Conservation (phyloP, 2,888 invertebrate species). For the Drosophila nigritarsus region DNA sequence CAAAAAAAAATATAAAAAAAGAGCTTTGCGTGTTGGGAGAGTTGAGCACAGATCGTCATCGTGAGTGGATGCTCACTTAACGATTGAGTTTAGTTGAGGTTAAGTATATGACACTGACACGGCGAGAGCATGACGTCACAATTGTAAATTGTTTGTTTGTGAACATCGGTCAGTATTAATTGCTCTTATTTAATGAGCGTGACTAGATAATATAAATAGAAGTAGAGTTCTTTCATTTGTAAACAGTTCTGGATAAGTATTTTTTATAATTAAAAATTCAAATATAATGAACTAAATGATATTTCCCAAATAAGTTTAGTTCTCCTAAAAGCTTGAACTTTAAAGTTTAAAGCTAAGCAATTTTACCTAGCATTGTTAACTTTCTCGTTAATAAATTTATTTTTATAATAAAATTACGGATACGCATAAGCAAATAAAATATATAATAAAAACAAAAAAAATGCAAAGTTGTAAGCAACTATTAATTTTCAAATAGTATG, state of each 20-base stretch:
- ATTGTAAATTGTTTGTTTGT: not conserved
- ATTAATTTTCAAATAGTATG: slow-evolving; percentile 2
- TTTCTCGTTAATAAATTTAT: slow-evolving; percentile 2
- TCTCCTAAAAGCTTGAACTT: not conserved
- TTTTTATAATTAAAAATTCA: not conserved
- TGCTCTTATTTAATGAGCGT: not conserved
- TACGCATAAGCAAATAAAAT: not conserved
- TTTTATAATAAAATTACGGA: slow-evolving; percentile 8
- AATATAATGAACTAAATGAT: not conserved
- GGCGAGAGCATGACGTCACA: slow-evolving; percentile 40
- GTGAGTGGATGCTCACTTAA: slow-evolving; percentile 25
- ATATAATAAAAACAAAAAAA: not conserved
- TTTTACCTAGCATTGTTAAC: slow-evolving; percentile 4
- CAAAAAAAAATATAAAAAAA: slow-evolving; percentile 12
- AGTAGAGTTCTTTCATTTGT: not conserved
- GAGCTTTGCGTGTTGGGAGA: slow-evolving; percentile 43
- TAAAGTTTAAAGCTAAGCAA: not conserved
- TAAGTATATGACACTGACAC: slow-evolving; percentile 1
- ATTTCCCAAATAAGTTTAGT: not conserved
- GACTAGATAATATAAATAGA: not conserved
- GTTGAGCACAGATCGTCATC: slow-evolving; percentile 26
- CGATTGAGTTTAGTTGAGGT: slow-evolving; percentile 16
- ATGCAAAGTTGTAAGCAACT: not conserved
- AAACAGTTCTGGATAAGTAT: not conserved
- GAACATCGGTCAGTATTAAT: not conserved